Conservation (phyloP, 2,888 invertebrate genomes). For the Julus scandinavius region DNA sequence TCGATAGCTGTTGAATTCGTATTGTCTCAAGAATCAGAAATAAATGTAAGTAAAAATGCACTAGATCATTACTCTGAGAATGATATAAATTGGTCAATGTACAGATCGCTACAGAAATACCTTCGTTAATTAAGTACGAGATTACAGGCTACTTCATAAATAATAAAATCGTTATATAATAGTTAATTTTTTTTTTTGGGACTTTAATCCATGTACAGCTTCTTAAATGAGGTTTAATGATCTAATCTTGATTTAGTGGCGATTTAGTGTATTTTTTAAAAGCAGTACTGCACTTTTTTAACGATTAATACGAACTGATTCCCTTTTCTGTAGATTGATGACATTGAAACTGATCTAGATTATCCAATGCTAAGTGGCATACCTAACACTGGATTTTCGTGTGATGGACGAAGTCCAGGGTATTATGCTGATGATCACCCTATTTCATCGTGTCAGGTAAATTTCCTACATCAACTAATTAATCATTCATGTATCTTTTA, state of each 20-base stretch:
- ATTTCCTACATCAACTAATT: background rate
- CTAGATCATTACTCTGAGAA: too few relatives aligned
- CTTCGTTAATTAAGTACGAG: background rate
- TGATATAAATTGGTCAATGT: background rate
- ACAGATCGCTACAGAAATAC: background rate
- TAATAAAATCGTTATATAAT: background rate
- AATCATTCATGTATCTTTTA: too few relatives aligned
- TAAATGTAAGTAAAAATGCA: background rate
- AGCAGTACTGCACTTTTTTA: too few relatives aligned
- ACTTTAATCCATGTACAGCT: too few relatives aligned
- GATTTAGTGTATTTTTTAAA: too few relatives aligned
- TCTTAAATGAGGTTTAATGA: too few relatives aligned
- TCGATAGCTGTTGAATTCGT: background rate
- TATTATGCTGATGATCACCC: slow-evolving; percentile 57
- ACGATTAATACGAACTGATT: background rate
- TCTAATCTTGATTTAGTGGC: too few relatives aligned
- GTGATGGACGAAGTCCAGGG: slow-evolving; percentile 52
- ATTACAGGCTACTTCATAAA: background rate
- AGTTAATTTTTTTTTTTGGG: too few relatives aligned
- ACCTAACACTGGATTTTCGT: slow-evolving; percentile 55
- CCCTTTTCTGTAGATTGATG: background rate
- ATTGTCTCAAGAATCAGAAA: background rate
- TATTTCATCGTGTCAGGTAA: slow-evolving; percentile 55
- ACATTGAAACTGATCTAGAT: slow-evolving; percentile 42
- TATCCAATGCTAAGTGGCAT: slow-evolving; percentile 54